Base-by-base conservation (phyloP, 2,888 invertebrate genomes). In the Stenoptilia bipunctidactyla region DNA sequence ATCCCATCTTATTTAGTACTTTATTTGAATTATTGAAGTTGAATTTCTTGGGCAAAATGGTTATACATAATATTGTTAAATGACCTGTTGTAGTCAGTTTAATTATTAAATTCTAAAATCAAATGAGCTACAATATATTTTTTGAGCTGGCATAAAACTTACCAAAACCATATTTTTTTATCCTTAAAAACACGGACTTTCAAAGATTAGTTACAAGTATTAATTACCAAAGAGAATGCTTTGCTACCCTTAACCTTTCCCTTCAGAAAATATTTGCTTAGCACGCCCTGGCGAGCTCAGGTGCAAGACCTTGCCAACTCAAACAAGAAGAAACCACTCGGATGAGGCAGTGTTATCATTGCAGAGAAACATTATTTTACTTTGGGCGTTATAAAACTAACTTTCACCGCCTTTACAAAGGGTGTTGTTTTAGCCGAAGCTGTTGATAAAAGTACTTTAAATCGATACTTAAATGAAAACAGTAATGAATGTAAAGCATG, bases 221-320 rank as follows among this genome's bases (percentile, higher is more conserved):
- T 20, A 20, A 5, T 20, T 20, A 20, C 20, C 20, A 5, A 20
- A 20, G 20, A 20, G 8, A 8, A 8, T 3, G 20, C 20, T n/a
- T n/a, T n/a, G n/a, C n/a, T n/a, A 20, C 20, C 20, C 8, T 71
- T 66, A 73, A 73, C 73, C 74, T 59, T 74, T 68, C 67, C 70
- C 69, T 77, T 76, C 65, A 62, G 73, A 68, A 73, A 77, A 79
- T 79, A 77, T 79, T 79, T 79, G 74, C 76, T 79, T 69, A 76
- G 68, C 74, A 70, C 69, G 76, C 76, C 72, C 70, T 76, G 75
- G 61, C 63, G 53, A 61, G 64, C 70, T 55, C 79, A 79, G 79
- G 79, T 79, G 79, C 66, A 67, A 65, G 66, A 65, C 66, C 68
- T 63, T 64, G 66, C n/a, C 66, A 77, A 79, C 75, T 73, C 76